Percentiles rank a stretch among this genome's conserved stretches.
phyloP scores from a whole-genome alignment of 2,797 vertebrate species.

The Agapornis canus region DNA sequence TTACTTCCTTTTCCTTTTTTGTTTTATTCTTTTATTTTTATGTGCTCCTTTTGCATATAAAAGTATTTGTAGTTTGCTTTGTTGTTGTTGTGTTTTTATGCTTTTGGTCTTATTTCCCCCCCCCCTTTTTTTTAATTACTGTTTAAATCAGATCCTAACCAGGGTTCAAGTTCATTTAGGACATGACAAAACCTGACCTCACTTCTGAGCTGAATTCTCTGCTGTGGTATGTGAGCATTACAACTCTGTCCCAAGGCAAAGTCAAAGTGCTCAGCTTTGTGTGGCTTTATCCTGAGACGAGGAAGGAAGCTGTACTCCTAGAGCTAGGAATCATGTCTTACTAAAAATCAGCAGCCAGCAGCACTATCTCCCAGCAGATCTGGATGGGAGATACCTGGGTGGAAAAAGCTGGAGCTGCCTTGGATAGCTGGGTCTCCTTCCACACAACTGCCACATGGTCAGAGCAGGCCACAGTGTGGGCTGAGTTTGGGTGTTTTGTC shows the following conservation, averaged over 20 bases:
- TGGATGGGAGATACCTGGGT: background rate
- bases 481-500: background rate
- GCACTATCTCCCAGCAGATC: background rate
- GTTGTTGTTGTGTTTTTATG: background rate
- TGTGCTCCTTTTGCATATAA: background rate
- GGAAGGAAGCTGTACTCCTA: background rate
- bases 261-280: background rate
- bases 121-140: background rate
- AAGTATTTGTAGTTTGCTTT: background rate
- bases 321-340: background rate
- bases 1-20: background rate
- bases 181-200: background rate
- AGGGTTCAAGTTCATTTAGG: background rate
- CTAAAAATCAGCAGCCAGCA: background rate
- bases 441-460: rapidly evolving
- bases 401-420: background rate
- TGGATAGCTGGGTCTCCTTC: background rate
- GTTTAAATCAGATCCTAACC: background rate
- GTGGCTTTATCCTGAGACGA: background rate
- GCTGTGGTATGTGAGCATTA: background rate
- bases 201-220: background rate
- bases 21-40: background rate
- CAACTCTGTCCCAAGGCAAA: background rate
- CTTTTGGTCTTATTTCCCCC: rapidly evolving
- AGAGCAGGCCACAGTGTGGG: background rate